phyloP scores from a whole-genome alignment of 2,888 invertebrate species.

The Heterodera filipjevi region DNA sequence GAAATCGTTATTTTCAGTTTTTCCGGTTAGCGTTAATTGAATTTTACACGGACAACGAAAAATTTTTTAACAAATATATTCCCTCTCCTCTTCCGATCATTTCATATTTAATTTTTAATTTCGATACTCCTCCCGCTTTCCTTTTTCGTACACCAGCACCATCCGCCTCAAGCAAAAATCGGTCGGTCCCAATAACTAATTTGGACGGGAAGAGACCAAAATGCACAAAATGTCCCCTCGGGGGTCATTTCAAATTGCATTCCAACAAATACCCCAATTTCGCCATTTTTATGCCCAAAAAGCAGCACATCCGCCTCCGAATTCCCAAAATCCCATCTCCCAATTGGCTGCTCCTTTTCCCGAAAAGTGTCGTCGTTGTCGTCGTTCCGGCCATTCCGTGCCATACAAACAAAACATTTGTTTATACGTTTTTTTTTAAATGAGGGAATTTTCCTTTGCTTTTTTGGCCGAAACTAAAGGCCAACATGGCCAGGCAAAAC shows the following conservation, averaged over 20 bases:
- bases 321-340: background rate
- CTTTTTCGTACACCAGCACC: background rate
- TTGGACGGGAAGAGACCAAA: background rate
- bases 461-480: background rate
- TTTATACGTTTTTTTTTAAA: slow-evolving; percentile 12
- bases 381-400: background rate
- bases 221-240: slow-evolving; percentile 8
- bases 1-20: no score
- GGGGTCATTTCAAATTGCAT: slow-evolving; percentile 12
- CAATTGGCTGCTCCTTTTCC: background rate
- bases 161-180: background rate
- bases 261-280: slow-evolving; percentile 12
- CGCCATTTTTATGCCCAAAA: slow-evolving; percentile 1
- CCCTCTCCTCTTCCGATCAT: no score
- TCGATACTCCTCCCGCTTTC: background rate
- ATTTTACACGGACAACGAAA: no score
- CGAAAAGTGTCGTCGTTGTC: background rate
- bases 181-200: background rate
- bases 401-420: slow-evolving; percentile 2
- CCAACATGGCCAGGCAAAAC: background rate
- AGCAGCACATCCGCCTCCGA: background rate
- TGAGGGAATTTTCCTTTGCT: background rate
- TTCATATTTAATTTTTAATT: background rate
- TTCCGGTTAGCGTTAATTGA: no score
- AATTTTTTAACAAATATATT: no score